Base-by-base conservation (phyloP, 2,888 invertebrate species). In the Athalia rosae region DNA sequence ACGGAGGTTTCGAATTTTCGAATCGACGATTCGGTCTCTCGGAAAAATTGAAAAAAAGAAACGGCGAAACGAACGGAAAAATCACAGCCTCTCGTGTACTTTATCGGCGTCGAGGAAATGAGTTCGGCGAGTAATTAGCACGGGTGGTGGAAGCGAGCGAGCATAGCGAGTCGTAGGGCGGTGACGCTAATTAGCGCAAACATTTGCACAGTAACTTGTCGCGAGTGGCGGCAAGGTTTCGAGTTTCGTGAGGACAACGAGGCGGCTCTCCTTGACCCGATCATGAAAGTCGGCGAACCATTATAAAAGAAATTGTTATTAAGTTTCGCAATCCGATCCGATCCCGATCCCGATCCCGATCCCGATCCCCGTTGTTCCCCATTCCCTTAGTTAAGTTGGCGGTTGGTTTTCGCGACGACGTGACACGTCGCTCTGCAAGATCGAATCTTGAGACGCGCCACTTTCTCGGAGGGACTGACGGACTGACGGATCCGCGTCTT, bases 91-190 rank as follows among this genome's bases (percentile, higher is more conserved):
- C 45, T 64, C 64, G 64, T 0, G 64, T 13, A 43, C 47, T 64
- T 47, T 8, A 53, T 67, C 50, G 41, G 28, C 67, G 53, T 28
- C 28, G 53, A 41, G 71, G 58, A 58, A 45, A 71, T 8, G 45
- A 58, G 45, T 71, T 71, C 71, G 45, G 71, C 56, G 71, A 71
- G 58, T 56, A 71, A 71, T 71, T 71, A 71, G 58, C 71, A 58
- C 71, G 58, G 56, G 5, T 56, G 58, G 15, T 15, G 9, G 41
- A 8, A 58, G 45, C n/a, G 56, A 45, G 15, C 59, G n/a, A n/a
- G n/a, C n/a, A n/a, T n/a, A n/a, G n/a, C n/a, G 61, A 61, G 13
- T 28, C 4, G 28, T 15, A 15, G n/a, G 53, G 9, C 9, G 9
- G n/a, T 8, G 3, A 53, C 53, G 53, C n/a, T 8, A 53, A 53